A percentile compares a stretch with the other conserved stretches of the same genome.
Evolutionary conservation across 2,888 invertebrate species (phyloP).

Genomic region (Caenorhabditis virilis): DNA sequence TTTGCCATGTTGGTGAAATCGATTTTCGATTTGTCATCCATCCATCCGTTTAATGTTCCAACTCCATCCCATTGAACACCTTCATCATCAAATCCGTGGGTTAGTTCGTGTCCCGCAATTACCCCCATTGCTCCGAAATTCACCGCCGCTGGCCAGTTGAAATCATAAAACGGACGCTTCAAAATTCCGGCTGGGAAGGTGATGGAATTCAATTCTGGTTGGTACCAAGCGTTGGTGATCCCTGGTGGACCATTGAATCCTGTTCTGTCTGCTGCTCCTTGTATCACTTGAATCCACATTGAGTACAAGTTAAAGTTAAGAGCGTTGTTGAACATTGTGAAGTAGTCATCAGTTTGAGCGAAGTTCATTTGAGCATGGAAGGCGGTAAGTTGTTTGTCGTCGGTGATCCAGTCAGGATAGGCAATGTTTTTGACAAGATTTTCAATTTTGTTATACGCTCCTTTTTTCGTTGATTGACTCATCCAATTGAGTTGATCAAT

Average conservation of each 20-base stretch:
- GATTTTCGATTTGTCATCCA: constrained; percentile 47
- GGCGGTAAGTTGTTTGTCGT: constrained; percentile 42
- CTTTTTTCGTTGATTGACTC: constrained; percentile 51
- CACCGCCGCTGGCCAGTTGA: constrained; percentile 59
- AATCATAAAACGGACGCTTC: constrained; percentile 61
- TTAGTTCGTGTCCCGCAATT: constrained; percentile 92
- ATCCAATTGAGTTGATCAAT: constrained; percentile 64
- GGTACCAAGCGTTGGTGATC: constrained; percentile 54
- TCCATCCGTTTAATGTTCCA: constrained; percentile 57
- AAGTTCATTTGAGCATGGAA: constrained; percentile 49
- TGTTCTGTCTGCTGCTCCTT: constrained; percentile 33
- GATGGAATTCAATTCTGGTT: constrained; percentile 62
- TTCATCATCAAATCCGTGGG: constrained; percentile 89
- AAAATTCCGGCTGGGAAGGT: constrained; percentile 65
- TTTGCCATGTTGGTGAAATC: constrained; percentile 53
- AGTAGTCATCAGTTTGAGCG: constrained; percentile 27
- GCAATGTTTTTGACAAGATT: constrained; percentile 62
- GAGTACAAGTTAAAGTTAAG: constrained; percentile 34
- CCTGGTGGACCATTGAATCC: constrained; percentile 53
- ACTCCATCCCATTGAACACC: constrained; percentile 63
- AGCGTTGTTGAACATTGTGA: constrained; percentile 32
- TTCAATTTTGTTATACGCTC: constrained; percentile 60
- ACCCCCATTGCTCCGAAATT: constrained; percentile 92
- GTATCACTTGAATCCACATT: constrained; percentile 33
- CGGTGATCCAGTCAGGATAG: constrained; percentile 58